Base-by-base conservation (phyloP, 1,140 invertebrate genomes). In the Nymphalis io region DNA sequence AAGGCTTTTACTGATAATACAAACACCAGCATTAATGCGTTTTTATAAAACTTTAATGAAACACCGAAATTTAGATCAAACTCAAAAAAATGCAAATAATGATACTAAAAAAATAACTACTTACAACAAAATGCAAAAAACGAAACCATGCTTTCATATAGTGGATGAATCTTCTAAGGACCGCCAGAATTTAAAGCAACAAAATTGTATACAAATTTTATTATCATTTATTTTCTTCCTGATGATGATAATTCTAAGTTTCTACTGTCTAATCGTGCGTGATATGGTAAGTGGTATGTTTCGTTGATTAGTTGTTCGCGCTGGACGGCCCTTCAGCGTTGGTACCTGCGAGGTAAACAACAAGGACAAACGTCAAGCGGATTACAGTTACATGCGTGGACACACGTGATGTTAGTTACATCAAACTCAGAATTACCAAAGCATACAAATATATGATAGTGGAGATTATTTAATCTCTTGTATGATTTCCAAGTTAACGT, bases 1-100 rank as follows among this genome's bases (percentile, higher is more conserved):
- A 96, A 92, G 80, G 96, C 96, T 93, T 95, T 95, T 75, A 95
- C 96, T 97, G 92, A 55, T 55, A 33, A 77, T 18, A 48, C 16
- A 67, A 61, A 63, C 38, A n/a, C 16, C 38, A 67, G 12, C 3
- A 20, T 51, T 12, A 51, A 20, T 51, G 3, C 8, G 10, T 51
- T 20, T 20, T 21, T 12, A 51, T 12, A 51, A 18, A 51, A 12
- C 12, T 3, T 3, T 18, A 51, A n/a, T n/a, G n/a, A 8, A 51
- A 20, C 18, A 11, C 20, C 6, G 11, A 51, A 16, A 16, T 8
- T 46, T 4, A 16, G 15, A 60, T 2, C 1, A 13, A 27, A 46
- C n/a, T 21, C 44, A 38, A 27, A 63, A 80, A 60, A 65, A 76
- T 68, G 64, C 48, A 76, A 80, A 60, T 66, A 70, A 60, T 60